Base-by-base conservation (phyloP, 2,888 invertebrate species). In the Drosophila nr. perissopoda region DNA sequence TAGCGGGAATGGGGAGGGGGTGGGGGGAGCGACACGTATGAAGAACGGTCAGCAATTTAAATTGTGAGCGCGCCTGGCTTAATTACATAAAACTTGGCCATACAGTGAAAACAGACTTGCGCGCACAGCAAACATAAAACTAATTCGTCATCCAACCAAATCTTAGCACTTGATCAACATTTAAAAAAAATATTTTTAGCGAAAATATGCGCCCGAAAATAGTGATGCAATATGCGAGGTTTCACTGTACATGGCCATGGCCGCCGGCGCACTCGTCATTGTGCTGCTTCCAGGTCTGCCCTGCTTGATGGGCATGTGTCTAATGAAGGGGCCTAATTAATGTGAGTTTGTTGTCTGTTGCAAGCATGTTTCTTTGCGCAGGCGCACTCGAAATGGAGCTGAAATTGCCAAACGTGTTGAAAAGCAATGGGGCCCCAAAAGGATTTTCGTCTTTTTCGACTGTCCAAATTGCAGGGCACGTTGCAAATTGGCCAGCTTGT, bases 291-390 rank as follows among this genome's bases (percentile, higher is more conserved):
- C 51, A 18, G 34, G 27, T 49, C 40, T 29, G 7, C 52, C 59
- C 71, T 13, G 64, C 61, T 78, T 87, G 87, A 89, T 90, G 80
- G 89, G 76, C 87, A 90, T 87, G 82, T 83, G 80, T 87, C 87
- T 91, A 91, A 91, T 91, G 83, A 83, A 88, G 72, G 68, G 66
- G 69, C 76, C 77, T 91, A 90, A 91, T 90, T 90, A 91, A 90
- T 87, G 83, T 77, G 79, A 74, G 77, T 74, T 38, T 38, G 25
- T 54, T 45, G 45, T 45, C 45, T 25, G 45, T 16, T 16, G 45
- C 45, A 45, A 45, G 25, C 16, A 56, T n/a, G 38, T 65, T 56
- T 54, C 21, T 65, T 60, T 63, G 21, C 7, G 25, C 38, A 29
- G 36, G 21, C 48, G 51, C 54, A 52, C 10, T 49, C 49, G 65